A percentile compares a stretch with the other conserved stretches of the same genome.
These are phyloP conservation scores for Trematocara stigmaticum DNA, from an alignment of 2,113 vertebrate genomes.

Conservation along the genomic window DNA sequence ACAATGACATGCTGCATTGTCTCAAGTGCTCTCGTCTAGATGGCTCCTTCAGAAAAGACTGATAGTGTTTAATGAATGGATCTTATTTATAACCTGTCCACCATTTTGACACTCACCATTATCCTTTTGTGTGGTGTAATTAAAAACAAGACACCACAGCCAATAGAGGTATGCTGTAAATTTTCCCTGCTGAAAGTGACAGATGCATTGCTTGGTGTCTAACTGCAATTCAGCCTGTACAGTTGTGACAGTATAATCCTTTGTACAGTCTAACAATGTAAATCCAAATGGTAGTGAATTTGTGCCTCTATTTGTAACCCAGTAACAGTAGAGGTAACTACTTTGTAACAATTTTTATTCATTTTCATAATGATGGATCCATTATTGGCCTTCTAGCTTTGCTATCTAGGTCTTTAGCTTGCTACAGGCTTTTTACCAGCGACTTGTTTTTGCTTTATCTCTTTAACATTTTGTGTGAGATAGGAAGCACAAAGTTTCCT, in stretches of 20 bases:
- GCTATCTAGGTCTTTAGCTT: not conserved
- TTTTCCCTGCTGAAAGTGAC: not conserved
- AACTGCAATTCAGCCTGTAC: not conserved
- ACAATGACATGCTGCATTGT: slow-evolving; percentile 42
- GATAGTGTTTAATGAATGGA: slow-evolving; percentile 31
- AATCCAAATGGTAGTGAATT: not conserved
- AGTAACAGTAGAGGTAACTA: not conserved
- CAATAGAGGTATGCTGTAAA: not conserved
- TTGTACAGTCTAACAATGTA: not conserved
- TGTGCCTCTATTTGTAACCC: not conserved
- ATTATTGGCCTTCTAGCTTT: not conserved
- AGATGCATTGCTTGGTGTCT: not conserved
- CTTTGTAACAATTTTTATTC: not conserved
- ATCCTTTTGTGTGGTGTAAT: slow-evolving; percentile 14
- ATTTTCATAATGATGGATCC: not conserved
- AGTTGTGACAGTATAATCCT: not conserved
- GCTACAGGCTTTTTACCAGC: not conserved
- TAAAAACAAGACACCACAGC: slow-evolving; percentile 1
- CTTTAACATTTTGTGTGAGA: not conserved
- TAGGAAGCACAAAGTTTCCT: not conserved
- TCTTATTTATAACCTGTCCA: slow-evolving; percentile 19
- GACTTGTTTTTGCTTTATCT: not conserved
- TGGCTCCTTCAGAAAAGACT: slow-evolving; percentile 11
- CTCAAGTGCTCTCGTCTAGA: slow-evolving; percentile 18
- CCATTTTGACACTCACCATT: slow-evolving; percentile 34